Evolutionary conservation across 2,113 vertebrate species (phyloP), one percentile per base, ranked within the genome.

Genomic region (Caracal caracal): DNA sequence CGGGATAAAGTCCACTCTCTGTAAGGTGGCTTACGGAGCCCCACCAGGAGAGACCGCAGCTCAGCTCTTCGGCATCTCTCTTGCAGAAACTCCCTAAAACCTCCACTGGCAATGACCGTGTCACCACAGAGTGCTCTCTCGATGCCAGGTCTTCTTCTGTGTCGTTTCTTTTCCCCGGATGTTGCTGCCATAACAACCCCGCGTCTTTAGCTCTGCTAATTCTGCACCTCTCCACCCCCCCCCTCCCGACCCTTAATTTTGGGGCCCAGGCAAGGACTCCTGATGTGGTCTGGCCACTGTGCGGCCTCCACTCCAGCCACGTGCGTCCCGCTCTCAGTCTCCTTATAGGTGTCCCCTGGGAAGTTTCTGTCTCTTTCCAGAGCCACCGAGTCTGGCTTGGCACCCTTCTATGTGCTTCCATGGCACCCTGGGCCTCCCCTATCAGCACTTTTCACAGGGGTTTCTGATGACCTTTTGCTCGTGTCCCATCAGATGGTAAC

Each of bases 201-300:
- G 49, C 26, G 24, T 20, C 26, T 40, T 33, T 65, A 37, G 26
- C 73, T 84, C 49, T 33, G 19, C 37, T 68, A 82, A 59, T 37
- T 82, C 43, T 30, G 3, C 65, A 28, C 20, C 9, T 5, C 7
- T 1, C 5, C 49, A 22, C 2, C 8, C 19, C 5, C 19, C 1
- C 5, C 1, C 30, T 5, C 70, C 20, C 5, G 40, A 40, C 22
- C 22, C 28, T 49, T 26, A 56, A 35, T 56, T 26, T 56, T 2
- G 33, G 78, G 7, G 22, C 79, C 51, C 35, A 12, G n/a, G 51
- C 12, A 20, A 12, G 1, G 19, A 3, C 47, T 51, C 47, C 16
- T 2, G 47, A 30, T 2, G 73, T 16, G 28, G 8, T 33, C 28
- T 7, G 8, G 16, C 49, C 17, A 33, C 30, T 3, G 9, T 0